Percentiles rank a stretch among this genome's conserved stretches.
Conservation (phyloP, 2,888 invertebrate genomes). For the Sussaba pulchella region DNA sequence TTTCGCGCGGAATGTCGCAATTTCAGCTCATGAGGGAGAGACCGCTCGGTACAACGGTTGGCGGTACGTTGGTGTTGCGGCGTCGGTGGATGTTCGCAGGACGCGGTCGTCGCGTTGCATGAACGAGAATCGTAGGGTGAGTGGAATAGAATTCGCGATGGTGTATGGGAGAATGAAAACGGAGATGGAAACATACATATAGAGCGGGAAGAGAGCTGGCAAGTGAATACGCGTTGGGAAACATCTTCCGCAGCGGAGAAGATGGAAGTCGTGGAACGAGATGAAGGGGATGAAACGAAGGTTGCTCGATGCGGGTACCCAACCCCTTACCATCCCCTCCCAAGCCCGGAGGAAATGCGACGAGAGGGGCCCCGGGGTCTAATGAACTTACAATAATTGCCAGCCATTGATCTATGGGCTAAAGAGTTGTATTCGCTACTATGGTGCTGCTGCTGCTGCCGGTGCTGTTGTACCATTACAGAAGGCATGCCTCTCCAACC, state of each 20-base stretch:
- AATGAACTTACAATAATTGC: conserved; percentile 85
- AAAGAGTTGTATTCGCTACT: conserved; percentile 79
- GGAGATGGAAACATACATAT: conserved; percentile 47
- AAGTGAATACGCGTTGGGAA: conserved; percentile 39
- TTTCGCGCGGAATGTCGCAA: conserved; percentile 84
- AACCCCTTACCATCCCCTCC: conserved; percentile 16
- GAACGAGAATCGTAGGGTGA: conserved; percentile 56
- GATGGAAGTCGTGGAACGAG: conserved; percentile 66
- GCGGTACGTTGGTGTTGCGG: conserved; percentile 21
- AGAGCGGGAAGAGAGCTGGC: conserved; percentile 30
- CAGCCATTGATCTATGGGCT: conserved; percentile 84
- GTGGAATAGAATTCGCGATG: conserved; percentile 61
- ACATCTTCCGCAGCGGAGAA: conserved; percentile 74
- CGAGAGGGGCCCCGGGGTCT: conserved; percentile 75
- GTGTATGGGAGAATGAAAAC: conserved; percentile 61
- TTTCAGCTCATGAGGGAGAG: conserved; percentile 78
- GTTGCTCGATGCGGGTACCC: conserved; percentile 46
- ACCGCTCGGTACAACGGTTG: conserved; percentile 58
- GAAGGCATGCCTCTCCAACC: conserved; percentile 41
- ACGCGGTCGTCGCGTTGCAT: conserved; percentile 10
- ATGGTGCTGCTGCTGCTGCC: conserved; percentile 43
- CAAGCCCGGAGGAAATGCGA: conserved; percentile 52
- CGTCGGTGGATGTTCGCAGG: conserved; percentile 51
- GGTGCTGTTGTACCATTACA: conserved; percentile 72
- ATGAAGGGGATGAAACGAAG: conserved; percentile 64